A percentile compares a stretch with the other conserved stretches of the same genome.
phyloP scores from a whole-genome alignment of 1,140 invertebrate genomes.

The Panagrolaimus sp. region DNA sequence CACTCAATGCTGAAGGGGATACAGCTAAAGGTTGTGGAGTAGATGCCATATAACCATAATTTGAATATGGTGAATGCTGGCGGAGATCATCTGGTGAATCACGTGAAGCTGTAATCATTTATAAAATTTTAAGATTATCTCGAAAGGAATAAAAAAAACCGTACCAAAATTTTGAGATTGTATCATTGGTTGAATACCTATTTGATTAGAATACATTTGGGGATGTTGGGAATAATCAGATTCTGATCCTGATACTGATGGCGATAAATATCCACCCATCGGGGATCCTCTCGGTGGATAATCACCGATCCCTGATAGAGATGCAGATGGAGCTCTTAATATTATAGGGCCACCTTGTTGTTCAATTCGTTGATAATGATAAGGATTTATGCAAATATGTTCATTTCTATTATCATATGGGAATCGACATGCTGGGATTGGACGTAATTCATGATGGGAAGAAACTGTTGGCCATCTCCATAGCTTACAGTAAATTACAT shows the following conservation, averaged over 20 bases:
- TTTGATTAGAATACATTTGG: neutral
- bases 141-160: no score
- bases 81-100: no score
- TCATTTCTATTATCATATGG: slow-evolving; percentile 62
- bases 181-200: no score
- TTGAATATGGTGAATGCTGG: no score
- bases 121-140: no score
- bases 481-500: slow-evolving; percentile 94
- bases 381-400: slow-evolving; percentile 70
- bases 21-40: neutral
- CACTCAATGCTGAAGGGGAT: slow-evolving; percentile 45
- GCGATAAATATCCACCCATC: neutral
- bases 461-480: slow-evolving; percentile 98
- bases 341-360: slow-evolving; percentile 17
- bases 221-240: neutral
- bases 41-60: no score
- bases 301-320: no score
- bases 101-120: no score
- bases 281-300: neutral
- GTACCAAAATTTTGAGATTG: no score
- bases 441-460: slow-evolving; percentile 91
- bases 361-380: slow-evolving; percentile 71
- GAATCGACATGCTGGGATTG: slow-evolving; percentile 79
- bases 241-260: slow-evolving; percentile 12
- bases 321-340: slow-evolving; percentile 2